These are phyloP conservation scores for Lissocephala sabroskyi DNA, from an alignment of 2,888 invertebrate genomes.

Conservation along the genomic window DNA sequence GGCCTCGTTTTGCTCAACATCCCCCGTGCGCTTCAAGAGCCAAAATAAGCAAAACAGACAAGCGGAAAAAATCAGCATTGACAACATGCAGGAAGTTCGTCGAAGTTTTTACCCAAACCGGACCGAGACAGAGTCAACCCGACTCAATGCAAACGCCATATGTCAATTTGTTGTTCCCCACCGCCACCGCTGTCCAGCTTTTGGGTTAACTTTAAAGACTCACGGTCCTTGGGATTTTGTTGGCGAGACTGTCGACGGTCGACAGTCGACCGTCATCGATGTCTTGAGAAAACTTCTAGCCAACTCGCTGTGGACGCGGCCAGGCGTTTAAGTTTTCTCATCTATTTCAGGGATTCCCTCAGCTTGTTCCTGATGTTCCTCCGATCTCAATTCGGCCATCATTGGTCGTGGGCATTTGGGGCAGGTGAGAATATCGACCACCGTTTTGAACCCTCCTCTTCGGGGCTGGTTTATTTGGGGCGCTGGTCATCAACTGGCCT, in stretches of 20 bases:
- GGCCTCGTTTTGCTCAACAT: slow-evolving; percentile 3
- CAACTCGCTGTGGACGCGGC: slow-evolving; percentile 38
- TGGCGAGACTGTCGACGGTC: not conserved
- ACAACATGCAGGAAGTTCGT: slow-evolving; percentile 37
- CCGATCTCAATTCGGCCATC: slow-evolving; percentile 3
- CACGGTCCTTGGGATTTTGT: not conserved
- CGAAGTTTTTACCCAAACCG: slow-evolving; percentile 8
- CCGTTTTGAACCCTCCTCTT: too few relatives aligned
- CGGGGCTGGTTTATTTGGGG: too few relatives aligned
- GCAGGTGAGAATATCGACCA: too few relatives aligned
- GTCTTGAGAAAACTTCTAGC: slow-evolving; percentile 32
- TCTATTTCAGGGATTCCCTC: slow-evolving; percentile 31
- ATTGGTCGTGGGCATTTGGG: too few relatives aligned
- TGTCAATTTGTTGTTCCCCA: slow-evolving; percentile 60
- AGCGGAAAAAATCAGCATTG: slow-evolving; percentile 48
- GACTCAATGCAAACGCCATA: slow-evolving; percentile 48
- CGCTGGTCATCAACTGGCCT: too few relatives aligned
- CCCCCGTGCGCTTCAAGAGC: slow-evolving; percentile 9
- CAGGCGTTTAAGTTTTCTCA: slow-evolving; percentile 50
- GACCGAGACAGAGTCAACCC: too few relatives aligned
- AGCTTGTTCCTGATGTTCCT: slow-evolving; percentile 14
- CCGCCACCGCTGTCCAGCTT: slow-evolving; percentile 19
- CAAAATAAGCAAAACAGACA: slow-evolving; percentile 46
- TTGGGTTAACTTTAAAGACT: slow-evolving; percentile 39
- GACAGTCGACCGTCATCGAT: not conserved